Percentiles rank a stretch among this genome's conserved stretches.
These are phyloP conservation scores for Drosophila novamexicana DNA, from an alignment of 1,140 invertebrate species.

Conservation along the genomic window DNA sequence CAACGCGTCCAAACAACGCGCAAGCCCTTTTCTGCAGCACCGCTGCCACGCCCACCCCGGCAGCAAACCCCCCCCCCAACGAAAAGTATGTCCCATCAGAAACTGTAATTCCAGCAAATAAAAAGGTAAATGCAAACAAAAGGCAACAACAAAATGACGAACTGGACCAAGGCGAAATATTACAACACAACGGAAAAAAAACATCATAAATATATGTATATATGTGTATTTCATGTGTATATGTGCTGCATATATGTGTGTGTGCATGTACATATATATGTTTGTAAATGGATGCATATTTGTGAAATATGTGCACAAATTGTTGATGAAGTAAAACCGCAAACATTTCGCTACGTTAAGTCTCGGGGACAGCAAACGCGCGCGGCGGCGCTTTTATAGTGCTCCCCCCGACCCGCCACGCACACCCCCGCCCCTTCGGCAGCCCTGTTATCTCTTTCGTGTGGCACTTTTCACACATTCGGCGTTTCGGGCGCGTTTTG, in stretches of 20 bases:
- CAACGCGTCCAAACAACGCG: slow-evolving; percentile 18
- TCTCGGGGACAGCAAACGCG: slow-evolving; percentile 13
- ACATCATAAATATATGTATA: neutral
- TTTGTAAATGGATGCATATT: slow-evolving; percentile 30
- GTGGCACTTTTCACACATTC: neutral
- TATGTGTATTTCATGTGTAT: neutral
- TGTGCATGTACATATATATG: neutral
- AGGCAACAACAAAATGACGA: slow-evolving; percentile 12
- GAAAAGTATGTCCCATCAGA: slow-evolving; percentile 29
- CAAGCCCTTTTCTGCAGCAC: neutral
- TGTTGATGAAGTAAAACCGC: slow-evolving; percentile 75
- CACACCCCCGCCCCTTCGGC: no score
- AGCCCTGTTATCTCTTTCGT: neutral
- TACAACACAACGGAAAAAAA: slow-evolving; percentile 27
- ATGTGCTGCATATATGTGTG: neutral
- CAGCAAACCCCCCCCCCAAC: neutral
- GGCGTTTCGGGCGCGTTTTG: neutral
- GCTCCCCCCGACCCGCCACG: no score
- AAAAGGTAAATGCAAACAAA: slow-evolving; percentile 63
- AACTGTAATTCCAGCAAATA: slow-evolving; percentile 64
- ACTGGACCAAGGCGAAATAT: slow-evolving; percentile 34
- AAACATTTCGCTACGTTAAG: slow-evolving; percentile 58
- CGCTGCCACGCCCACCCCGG: neutral
- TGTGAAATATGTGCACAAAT: slow-evolving; percentile 72
- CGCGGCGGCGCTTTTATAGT: no score